phyloP scores from a whole-genome alignment of 1,140 invertebrate genomes.

The Sycophila sp. region DNA sequence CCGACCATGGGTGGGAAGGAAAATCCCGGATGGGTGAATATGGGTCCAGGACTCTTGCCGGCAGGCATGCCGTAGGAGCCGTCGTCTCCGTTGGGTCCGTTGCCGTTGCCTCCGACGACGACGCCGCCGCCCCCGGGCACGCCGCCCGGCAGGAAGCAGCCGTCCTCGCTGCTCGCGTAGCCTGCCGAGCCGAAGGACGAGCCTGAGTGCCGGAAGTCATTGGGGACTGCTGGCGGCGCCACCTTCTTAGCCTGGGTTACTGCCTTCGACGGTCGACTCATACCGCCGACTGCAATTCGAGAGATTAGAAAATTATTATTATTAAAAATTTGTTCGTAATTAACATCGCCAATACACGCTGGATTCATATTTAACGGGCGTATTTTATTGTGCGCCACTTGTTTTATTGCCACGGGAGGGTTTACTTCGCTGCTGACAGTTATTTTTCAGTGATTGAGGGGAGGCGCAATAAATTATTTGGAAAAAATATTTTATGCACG shows the following conservation, averaged over 20 bases:
- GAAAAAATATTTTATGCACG: no score
- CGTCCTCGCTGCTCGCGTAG: slow-evolving; percentile 79
- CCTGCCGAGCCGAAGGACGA: slow-evolving; percentile 79
- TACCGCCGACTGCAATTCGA: slow-evolving; percentile 81
- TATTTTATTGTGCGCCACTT: no score
- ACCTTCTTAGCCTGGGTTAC: slow-evolving; percentile 83
- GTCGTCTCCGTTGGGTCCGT: slow-evolving; percentile 56
- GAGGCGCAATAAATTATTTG: no score
- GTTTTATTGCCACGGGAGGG: no score
- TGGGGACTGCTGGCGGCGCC: slow-evolving; percentile 82
- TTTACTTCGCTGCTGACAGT: no score
- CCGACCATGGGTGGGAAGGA: slow-evolving; percentile 66
- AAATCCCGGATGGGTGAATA: slow-evolving; percentile 69
- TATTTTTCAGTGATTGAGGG: no score
- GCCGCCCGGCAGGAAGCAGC: slow-evolving; percentile 64
- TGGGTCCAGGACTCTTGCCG: slow-evolving; percentile 68
- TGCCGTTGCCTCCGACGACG: slow-evolving; percentile 59
- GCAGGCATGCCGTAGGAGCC: slow-evolving; percentile 63
- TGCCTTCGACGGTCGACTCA: slow-evolving; percentile 81
- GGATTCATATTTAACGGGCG: no score
- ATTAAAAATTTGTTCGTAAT: no score
- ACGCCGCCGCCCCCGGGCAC: slow-evolving; percentile 51
- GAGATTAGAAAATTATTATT: no score
- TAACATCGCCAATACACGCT: no score
- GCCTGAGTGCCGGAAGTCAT: slow-evolving; percentile 79